Percentiles rank a stretch among this genome's conserved stretches.
phyloP scores from a whole-genome alignment of 2,888 invertebrate genomes.

The Neelides folsomi region DNA sequence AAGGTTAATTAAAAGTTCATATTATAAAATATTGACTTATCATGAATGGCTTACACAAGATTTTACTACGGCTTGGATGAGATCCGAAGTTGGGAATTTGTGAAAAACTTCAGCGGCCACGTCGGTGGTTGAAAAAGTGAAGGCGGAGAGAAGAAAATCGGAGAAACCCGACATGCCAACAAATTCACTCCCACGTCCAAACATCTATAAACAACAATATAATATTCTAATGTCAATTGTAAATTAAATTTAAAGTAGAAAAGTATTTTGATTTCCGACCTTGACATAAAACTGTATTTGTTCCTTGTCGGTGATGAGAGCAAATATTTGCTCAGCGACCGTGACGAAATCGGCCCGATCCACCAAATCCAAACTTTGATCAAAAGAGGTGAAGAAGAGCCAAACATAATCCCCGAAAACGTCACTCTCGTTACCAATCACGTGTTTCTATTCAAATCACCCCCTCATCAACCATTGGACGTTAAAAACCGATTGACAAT shows the following conservation, averaged over 20 bases:
- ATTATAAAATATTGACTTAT: too few relatives aligned
- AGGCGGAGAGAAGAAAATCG: constrained; percentile 30
- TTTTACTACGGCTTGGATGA: constrained; percentile 49
- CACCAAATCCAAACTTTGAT: constrained; percentile 38
- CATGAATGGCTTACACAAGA: constrained; percentile 54
- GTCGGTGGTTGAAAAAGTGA: constrained; percentile 16
- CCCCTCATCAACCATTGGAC: too few relatives aligned
- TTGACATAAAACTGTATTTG: constrained; percentile 37
- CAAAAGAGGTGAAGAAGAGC: constrained; percentile 13
- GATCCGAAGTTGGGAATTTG: too few relatives aligned
- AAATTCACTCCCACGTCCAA: constrained; percentile 27
- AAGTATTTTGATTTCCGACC: constrained; percentile 30
- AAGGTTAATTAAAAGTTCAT: too few relatives aligned
- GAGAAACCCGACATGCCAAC: constrained; percentile 24
- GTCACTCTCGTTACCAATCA: constrained; percentile 42
- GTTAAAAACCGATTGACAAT: too few relatives aligned
- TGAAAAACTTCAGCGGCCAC: too few relatives aligned
- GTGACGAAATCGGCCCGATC: constrained; percentile 50
- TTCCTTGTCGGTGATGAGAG: constrained; percentile 38
- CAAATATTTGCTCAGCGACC: constrained; percentile 55
- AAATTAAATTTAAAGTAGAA: too few relatives aligned
- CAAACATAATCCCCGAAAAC: constrained; percentile 20
- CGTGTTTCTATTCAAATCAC: constrained; percentile 49
- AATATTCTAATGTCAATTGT: too few relatives aligned
- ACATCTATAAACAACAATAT: constrained; percentile 27